Conservation (phyloP, 2,888 invertebrate species). For the Chymomyza procnemis region DNA sequence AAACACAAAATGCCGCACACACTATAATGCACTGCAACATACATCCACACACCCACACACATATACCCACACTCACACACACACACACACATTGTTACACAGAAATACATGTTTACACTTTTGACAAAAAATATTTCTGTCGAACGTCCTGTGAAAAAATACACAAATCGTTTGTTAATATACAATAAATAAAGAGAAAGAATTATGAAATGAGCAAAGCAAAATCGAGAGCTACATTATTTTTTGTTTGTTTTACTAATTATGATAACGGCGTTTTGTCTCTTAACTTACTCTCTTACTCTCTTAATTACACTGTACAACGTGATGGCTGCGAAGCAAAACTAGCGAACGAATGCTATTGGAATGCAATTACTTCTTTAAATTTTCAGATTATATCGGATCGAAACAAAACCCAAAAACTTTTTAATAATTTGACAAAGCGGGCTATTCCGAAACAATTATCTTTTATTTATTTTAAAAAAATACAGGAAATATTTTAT, state of each 20-base stretch:
- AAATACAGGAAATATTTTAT: too few species aligned
- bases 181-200: background rate
- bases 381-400: too few species aligned
- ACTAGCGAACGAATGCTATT: too few species aligned
- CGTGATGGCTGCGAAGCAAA: too few species aligned
- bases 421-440: too few species aligned
- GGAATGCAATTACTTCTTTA: too few species aligned
- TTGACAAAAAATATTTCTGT: background rate
- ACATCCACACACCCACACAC: background rate
- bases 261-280: background rate
- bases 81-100: conserved; percentile 23
- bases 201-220: background rate
- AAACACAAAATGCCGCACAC: background rate
- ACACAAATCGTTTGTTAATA: background rate
- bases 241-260: background rate
- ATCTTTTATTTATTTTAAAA: too few species aligned
- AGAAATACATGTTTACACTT: conserved; percentile 1
- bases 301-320: background rate
- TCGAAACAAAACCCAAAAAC: too few species aligned
- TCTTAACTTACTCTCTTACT: background rate
- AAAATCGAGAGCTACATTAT: background rate
- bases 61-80: too few species aligned
- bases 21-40: background rate
- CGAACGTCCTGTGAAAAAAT: background rate
- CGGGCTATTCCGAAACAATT: too few species aligned